Conservation (phyloP, 2,113 vertebrate species). For the Dasypus novemcinctus region DNA sequence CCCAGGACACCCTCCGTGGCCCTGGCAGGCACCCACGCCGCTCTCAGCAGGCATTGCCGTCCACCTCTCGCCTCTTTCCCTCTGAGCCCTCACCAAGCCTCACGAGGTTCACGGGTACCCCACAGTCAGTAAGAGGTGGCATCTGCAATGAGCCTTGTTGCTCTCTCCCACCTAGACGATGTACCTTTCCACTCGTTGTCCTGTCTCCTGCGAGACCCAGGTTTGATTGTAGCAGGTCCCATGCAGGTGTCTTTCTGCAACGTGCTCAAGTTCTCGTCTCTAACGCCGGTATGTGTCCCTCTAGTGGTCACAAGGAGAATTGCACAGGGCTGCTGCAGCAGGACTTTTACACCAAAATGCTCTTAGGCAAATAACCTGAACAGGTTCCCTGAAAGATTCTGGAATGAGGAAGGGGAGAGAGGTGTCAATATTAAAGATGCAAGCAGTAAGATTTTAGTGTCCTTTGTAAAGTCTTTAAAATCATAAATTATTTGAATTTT, state of each 20-base stretch:
- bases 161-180: fast-evolving
- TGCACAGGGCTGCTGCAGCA: neutral
- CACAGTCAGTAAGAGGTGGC: neutral
- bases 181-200: too few species aligned
- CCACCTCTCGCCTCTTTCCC: neutral
- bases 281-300: neutral
- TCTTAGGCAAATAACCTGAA: neutral
- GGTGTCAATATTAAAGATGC: neutral
- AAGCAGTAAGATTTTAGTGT: neutral
- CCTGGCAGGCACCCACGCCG: too few species aligned
- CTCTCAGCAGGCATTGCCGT: too few species aligned
- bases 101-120: neutral
- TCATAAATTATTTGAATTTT: neutral
- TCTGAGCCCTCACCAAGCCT: neutral
- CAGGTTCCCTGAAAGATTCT: neutral
- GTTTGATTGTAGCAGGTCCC: neutral
- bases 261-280: fast-evolving
- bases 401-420: neutral
- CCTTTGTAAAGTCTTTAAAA: neutral
- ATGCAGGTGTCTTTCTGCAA: neutral
- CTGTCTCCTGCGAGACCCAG: neutral
- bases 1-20: neutral
- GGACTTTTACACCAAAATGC: neutral
- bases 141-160: too few species aligned
- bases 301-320: neutral